Evolutionary conservation across 2,113 vertebrate species (phyloP).

Genomic region (Halichoeres trimaculatus): DNA sequence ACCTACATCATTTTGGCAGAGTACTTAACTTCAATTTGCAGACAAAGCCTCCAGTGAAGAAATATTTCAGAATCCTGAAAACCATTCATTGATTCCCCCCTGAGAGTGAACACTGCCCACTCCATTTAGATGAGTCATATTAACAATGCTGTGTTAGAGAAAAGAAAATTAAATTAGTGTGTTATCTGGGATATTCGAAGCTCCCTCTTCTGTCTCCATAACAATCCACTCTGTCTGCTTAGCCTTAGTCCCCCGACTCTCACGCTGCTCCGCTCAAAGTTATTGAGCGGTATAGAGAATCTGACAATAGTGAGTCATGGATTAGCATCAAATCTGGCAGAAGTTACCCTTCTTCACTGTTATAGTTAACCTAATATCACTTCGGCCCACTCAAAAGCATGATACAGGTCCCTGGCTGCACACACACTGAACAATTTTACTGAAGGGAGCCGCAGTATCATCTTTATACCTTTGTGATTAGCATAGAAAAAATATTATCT

Average conservation of each 20-base stretch:
- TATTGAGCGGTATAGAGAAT: constrained; percentile 2
- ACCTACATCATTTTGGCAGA: neutral
- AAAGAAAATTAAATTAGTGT: constrained; percentile 72
- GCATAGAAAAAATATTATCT: neutral
- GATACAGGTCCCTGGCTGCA: neutral
- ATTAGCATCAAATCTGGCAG: neutral
- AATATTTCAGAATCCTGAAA: constrained; percentile 29
- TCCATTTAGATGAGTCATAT: constrained; percentile 66
- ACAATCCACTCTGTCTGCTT: constrained; percentile 36
- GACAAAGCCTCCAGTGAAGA: constrained; percentile 28
- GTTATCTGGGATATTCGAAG: constrained; percentile 65
- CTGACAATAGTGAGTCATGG: neutral
- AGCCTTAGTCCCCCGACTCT: constrained; percentile 23
- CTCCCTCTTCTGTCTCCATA: constrained; percentile 51
- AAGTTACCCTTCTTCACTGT: neutral
- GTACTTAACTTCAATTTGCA: neutral
- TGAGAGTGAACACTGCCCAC: constrained; percentile 33
- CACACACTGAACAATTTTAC: neutral
- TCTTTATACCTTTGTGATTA: neutral
- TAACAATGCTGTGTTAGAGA: constrained; percentile 56
- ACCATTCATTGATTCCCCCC: constrained; percentile 28
- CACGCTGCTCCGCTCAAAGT: constrained; percentile 2
- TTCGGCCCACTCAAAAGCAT: neutral
- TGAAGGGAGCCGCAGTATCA: neutral
- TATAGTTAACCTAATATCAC: neutral